Conservation (phyloP, 2,888 invertebrate species). For the Hartigia nigra region DNA sequence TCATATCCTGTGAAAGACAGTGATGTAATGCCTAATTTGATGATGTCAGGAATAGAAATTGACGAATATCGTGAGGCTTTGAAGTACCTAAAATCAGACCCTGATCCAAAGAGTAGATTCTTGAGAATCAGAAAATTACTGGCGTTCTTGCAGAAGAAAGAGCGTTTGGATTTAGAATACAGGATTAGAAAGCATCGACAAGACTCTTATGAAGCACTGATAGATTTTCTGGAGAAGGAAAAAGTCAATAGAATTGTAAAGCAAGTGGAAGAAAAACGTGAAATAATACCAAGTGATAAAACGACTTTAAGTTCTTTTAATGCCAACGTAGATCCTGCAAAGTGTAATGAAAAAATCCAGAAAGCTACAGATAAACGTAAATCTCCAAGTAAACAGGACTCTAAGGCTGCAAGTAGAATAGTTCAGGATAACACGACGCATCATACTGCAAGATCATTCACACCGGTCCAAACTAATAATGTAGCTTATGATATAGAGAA, state of each 20-base stretch:
- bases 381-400: background rate
- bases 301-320: background rate
- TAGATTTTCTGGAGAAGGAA: background rate
- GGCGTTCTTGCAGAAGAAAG: conserved; percentile 25
- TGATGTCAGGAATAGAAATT: conserved; percentile 44
- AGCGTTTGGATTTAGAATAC: conserved; percentile 21
- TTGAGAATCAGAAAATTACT: conserved; percentile 28
- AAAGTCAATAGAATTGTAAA: background rate
- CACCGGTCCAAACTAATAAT: conserved; percentile 39
- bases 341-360: background rate
- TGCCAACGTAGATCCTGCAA: background rate
- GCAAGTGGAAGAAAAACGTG: background rate
- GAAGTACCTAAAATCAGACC: conserved; percentile 36
- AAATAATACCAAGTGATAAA: background rate
- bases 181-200: background rate
- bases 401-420: background rate
- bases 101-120: conserved; percentile 27
- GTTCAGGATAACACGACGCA: background rate
- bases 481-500: conserved; percentile 23
- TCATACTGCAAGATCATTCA: conserved; percentile 10
- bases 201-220: background rate
- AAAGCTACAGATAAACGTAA: background rate
- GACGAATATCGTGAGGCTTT: conserved; percentile 45
- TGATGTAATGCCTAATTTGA: conserved; percentile 46
- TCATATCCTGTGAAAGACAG: conserved; percentile 45